Evolutionary conservation across 2,113 vertebrate genomes (phyloP), one percentile per base, ranked within the genome.

Genomic region (Pipa parva): DNA sequence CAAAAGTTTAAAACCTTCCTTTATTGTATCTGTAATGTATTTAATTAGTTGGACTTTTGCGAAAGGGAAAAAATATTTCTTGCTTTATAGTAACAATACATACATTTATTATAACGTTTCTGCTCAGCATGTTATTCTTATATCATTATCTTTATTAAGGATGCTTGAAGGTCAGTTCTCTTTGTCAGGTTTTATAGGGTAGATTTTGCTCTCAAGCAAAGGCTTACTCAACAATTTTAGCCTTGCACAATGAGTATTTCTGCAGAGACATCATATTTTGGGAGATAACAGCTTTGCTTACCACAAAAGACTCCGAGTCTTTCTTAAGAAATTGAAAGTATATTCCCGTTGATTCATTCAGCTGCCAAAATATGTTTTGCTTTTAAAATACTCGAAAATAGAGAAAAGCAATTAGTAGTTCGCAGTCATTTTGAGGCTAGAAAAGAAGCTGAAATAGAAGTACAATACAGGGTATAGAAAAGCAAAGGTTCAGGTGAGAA

Each of bases 181-280:
- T 31, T 29, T 56, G 27, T 31, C 17, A 56, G 33, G 22, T 52
- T 18, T 48, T 48, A 51, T 63, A 21, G 29, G 61, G 60, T 24
- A 26, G 18, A 54, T 54, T n/a, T 17, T 3, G 22, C 46, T 42
- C n/a, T n/a, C 39, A 42, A 17, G n/a, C 7, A 42, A 42, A 42
- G 17, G 11, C 39, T 42, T 42, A 42, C 15, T 42, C 15, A 42
- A 15, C n/a, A n/a, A n/a, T n/a, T n/a, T n/a, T n/a, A n/a, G n/a
- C 15, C 13, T 42, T 15, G 39, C 17, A 42, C 39, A 42, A 42
- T 18, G 39, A 17, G 3, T 15, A n/a, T 2, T 42, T 42, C 39
- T 42, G 17, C 39, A 42, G n/a, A 42, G 3, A 17, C 17, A n/a
- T 42, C 5, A 42, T 42, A 42, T 42, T 42, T 42, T 15, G 39